Base-by-base conservation (phyloP, 2,888 invertebrate species). In the Euphydryas editha region DNA sequence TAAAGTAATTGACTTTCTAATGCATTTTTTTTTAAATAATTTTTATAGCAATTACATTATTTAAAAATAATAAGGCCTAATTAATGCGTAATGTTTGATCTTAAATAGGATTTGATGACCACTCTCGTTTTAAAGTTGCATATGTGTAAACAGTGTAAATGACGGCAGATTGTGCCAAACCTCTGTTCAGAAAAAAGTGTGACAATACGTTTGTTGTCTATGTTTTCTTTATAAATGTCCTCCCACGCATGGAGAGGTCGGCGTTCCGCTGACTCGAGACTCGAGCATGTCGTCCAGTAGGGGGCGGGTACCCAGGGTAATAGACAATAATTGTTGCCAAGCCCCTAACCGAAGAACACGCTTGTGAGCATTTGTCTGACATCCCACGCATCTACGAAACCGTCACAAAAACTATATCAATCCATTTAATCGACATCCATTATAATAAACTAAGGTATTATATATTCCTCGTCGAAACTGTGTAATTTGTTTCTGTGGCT, bases 321-420 rank as follows among this genome's bases (percentile, higher is more conserved):
- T 84, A 79, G 79, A 79, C 70, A 75, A 81, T 86, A 85, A 87
- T 88, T 86, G 79, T 79, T 77, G 75, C 72, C 76, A 75, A 74
- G 78, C 80, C 78, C 73, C 76, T 73, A 73, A 71, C 74, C 61
- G 69, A 71, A 68, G 60, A 68, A 68, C 68, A 65, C 30, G 70
- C 70, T 65, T 59, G 68, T 71, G 64, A 68, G 63, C 68, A 73
- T 75, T 75, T 72, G 72, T 73, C 72, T 75, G 67, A 79, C 75
- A 79, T 80, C 77, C 78, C 80, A 71, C 51, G 72, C 54, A 21
- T 65, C 67, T 56, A 63, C 59, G 63, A 59, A 60, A 21, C 36
- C 60, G 65, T 51, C 65, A 73, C 64, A 72, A 72, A 71, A 72
- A 73, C 68, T 54, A 54, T 54, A 24, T 51, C 59, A 47, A 66